These are phyloP conservation scores for Megalonaias nervosa DNA, from an alignment of 1,140 invertebrate genomes.

Conservation along the genomic window DNA sequence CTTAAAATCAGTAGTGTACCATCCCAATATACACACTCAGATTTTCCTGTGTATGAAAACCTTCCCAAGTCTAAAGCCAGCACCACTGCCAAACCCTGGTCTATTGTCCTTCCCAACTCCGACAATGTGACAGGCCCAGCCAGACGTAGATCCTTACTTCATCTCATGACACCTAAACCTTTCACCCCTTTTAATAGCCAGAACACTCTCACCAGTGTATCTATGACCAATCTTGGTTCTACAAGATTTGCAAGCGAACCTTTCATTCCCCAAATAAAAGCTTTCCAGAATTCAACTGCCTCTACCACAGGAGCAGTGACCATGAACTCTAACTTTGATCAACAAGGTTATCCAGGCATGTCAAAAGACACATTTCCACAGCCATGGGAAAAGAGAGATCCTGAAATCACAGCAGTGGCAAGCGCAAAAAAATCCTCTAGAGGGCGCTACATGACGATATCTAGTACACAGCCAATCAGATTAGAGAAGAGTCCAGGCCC, in stretches of 20 bases:
- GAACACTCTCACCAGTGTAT: slow-evolving; percentile 36
- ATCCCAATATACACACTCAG: slow-evolving; percentile 22
- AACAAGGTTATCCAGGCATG: too few species aligned
- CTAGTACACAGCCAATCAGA: slow-evolving; percentile 76
- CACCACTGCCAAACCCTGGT: slow-evolving; percentile 8
- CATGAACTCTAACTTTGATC: too few species aligned
- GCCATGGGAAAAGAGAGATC: too few species aligned
- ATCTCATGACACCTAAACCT: slow-evolving; percentile 54
- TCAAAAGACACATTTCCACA: too few species aligned
- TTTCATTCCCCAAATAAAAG: too few species aligned
- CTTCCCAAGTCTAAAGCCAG: slow-evolving; percentile 35
- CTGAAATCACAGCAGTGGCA: too few species aligned
- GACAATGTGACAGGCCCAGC: slow-evolving; percentile 17
- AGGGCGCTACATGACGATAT: slow-evolving; percentile 89
- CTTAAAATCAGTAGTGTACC: slow-evolving; percentile 9
- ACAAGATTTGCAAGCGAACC: too few species aligned
- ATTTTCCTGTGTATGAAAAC: slow-evolving; percentile 53
- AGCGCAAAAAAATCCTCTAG: not conserved
- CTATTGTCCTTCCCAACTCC: slow-evolving; percentile 12
- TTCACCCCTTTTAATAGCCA: slow-evolving; percentile 49
- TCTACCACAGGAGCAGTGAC: too few species aligned
- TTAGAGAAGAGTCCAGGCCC: slow-evolving; percentile 54
- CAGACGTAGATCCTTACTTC: slow-evolving; percentile 36
- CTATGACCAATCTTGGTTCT: too few species aligned
- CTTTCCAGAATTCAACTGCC: too few species aligned